Percentiles rank a stretch among this genome's conserved stretches.
phyloP scores from a whole-genome alignment of 1,140 invertebrate genomes.

The Maconellicoccus hirsutus region DNA sequence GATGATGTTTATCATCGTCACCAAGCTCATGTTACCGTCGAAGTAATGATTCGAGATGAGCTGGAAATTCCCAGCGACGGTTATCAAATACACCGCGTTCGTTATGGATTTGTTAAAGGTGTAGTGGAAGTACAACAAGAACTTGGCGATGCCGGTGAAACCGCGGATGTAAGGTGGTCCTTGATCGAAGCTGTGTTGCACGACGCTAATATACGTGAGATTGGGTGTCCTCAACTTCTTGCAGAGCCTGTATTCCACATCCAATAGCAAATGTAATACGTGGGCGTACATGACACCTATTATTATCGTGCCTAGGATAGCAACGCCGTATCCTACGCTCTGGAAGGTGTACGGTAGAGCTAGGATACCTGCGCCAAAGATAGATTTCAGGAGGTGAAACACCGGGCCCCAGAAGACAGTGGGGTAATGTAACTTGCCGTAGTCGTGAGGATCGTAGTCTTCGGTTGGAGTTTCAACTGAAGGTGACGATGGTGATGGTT shows the following conservation, averaged over 20 bases:
- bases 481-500: too few species aligned
- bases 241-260: slow-evolving; percentile 54
- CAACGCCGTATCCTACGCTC: slow-evolving; percentile 40
- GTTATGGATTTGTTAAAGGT: slow-evolving; percentile 75
- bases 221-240: slow-evolving; percentile 50
- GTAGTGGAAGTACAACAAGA: slow-evolving; percentile 51
- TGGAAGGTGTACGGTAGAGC: slow-evolving; percentile 42
- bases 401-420: slow-evolving; percentile 47
- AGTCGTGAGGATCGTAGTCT: slow-evolving; percentile 46
- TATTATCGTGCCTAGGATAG: slow-evolving; percentile 32
- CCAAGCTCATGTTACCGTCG: slow-evolving; percentile 33
- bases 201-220: slow-evolving; percentile 54
- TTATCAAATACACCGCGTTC: slow-evolving; percentile 78
- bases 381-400: slow-evolving; percentile 38
- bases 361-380: slow-evolving; percentile 44
- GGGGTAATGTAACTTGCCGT: slow-evolving; percentile 51
- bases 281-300: slow-evolving; percentile 30
- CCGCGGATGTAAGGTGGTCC: slow-evolving; percentile 41
- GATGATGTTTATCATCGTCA: slow-evolving; percentile 44
- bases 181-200: slow-evolving; percentile 51
- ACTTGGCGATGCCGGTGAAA: slow-evolving; percentile 45
- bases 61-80: slow-evolving; percentile 60
- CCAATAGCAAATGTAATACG: slow-evolving; percentile 35
- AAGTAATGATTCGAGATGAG: slow-evolving; percentile 42
- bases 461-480: slow-evolving; percentile 19